Conservation (phyloP, 2,797 vertebrate genomes). For the Heliangelus exortis region DNA sequence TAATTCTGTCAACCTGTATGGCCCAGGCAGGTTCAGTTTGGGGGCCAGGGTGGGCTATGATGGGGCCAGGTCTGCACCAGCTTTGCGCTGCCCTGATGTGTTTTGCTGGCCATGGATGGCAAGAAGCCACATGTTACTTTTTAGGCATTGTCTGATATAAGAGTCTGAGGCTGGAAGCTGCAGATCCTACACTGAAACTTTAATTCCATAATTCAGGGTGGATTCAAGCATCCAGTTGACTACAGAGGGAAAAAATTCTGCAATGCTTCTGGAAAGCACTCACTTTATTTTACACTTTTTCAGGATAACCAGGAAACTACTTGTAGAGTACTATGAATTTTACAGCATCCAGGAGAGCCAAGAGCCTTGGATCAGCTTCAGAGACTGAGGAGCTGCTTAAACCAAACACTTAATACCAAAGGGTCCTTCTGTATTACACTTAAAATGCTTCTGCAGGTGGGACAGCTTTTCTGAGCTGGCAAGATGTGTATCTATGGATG, state of each 20-base stretch:
- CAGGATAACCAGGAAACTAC: background rate
- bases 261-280: background rate
- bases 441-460: background rate
- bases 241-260: background rate
- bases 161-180: background rate
- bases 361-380: background rate
- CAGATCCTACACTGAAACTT: background rate
- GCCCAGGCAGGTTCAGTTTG: background rate
- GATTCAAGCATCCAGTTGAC: background rate
- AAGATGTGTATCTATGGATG: no score
- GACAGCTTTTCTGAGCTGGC: background rate
- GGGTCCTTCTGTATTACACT: background rate
- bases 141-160: background rate
- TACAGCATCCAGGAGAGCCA: background rate
- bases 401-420: background rate
- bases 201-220: background rate
- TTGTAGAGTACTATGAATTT: background rate
- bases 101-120: background rate
- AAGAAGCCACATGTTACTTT: background rate
- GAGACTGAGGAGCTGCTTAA: background rate
- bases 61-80: background rate
- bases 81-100: accelerated
- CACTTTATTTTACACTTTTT: background rate
- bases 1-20: background rate
- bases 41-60: background rate